Evolutionary conservation across 2,888 invertebrate genomes (phyloP).

Genomic region (Petrophora chlorosata): DNA sequence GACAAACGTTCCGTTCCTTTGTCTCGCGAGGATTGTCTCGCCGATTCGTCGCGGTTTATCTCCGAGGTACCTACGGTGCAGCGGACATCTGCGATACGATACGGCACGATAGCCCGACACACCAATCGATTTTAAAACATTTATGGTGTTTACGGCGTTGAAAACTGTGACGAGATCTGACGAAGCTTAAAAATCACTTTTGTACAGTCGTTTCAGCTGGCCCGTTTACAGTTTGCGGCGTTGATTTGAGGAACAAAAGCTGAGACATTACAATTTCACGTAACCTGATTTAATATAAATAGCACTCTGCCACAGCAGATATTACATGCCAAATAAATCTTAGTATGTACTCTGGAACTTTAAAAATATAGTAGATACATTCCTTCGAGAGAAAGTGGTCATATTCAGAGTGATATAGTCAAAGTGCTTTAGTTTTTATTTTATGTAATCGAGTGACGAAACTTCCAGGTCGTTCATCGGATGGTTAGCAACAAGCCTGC

Average conservation of each 20-base stretch:
- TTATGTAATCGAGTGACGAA: no score
- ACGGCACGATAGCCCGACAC: conserved; percentile 50
- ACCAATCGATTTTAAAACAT: conserved; percentile 43
- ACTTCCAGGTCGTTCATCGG: no score
- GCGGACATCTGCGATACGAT: conserved; percentile 59
- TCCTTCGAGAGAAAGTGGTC: no score
- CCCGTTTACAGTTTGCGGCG: not conserved
- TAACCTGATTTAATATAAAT: conserved; percentile 12
- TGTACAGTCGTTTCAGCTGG: not conserved
- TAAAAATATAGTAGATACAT: no score
- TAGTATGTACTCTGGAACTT: no score
- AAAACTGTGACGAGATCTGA: conserved; percentile 10
- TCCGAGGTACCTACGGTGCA: conserved; percentile 53
- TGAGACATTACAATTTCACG: conserved; percentile 14
- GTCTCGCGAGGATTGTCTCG: conserved; percentile 72
- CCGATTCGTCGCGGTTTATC: conserved; percentile 71
- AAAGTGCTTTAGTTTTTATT: no score
- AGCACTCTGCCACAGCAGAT: no score
- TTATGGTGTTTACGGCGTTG: conserved; percentile 13
- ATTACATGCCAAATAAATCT: no score
- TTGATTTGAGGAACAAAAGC: conserved; percentile 4
- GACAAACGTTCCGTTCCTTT: conserved; percentile 72
- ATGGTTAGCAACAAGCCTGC: no score
- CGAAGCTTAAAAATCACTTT: conserved; percentile 5
- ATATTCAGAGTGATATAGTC: no score